Base-by-base conservation (phyloP, 2,113 vertebrate species). In the Tachysurus vachellii region DNA sequence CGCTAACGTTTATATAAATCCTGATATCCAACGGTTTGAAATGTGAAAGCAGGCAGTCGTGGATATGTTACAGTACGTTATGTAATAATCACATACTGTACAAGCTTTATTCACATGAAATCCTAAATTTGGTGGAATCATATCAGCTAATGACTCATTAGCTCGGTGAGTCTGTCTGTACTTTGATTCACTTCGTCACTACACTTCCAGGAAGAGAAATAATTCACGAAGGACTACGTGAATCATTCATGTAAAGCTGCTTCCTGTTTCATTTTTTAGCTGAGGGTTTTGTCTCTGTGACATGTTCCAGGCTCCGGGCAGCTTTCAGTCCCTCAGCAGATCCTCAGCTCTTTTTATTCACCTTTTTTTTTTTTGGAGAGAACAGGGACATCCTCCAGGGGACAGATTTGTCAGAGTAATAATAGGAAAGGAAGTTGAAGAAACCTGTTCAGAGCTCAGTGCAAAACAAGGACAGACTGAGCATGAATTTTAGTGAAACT, bases 161-260 rank as follows among this genome's bases (percentile, higher is more conserved):
- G 11, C n/a, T 79, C 66, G 4, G 11, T 31, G 17, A 19, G 44
- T n/a, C 42, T 64, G 68, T 36, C 26, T 50, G 73, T 6, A 50
- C 62, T 88, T 88, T 19, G 70, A 47, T 91, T 86, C 66, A 26
- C 28, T 84, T 82, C 85, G 28, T 85, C 81, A 56, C 79, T 19
- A 19, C 80, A 21, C 64, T 85, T 87, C 87, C 73, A 23, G 57
- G 8, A 64, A 57, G 53, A 50, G 42, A 70, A 89, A 88, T 87
- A 89, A 89, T 88, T 59, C 85, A 88, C 23, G 26, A 57, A 88
- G 90, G 66, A 21, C 44, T 54, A 87, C 6, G n/a, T 64, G 80
- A 77, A 80, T 84, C 75, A 79, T 88, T 86, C 83, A 86, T 83
- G 87, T 84, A 17, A 83, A 88, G 89, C 88, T 88, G 36, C 61